phyloP scores from a whole-genome alignment of 1,140 invertebrate species.

The Drosophila varians region DNA sequence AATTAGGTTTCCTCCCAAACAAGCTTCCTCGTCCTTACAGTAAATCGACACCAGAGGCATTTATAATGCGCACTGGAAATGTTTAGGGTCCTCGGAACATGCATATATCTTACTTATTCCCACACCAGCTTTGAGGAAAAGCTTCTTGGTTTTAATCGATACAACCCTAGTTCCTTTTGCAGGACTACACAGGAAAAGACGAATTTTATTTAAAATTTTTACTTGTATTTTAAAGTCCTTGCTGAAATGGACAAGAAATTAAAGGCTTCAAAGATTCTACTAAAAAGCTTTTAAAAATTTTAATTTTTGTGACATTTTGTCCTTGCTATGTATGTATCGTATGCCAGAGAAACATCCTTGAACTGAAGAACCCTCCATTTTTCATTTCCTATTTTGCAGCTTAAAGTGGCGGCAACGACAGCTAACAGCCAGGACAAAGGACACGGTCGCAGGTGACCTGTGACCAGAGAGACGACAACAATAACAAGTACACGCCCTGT shows the following conservation, averaged over 20 bases:
- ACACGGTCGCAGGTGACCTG: conserved; percentile 14
- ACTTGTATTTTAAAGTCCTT: no score
- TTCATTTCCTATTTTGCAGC: conserved; percentile 76
- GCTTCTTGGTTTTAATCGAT: conserved; percentile 15
- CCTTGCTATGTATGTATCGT: conserved; percentile 7
- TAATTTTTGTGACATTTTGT: neutral
- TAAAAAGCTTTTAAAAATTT: neutral
- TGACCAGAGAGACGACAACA: conserved; percentile 2
- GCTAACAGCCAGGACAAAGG: conserved; percentile 26
- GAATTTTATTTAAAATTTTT: no score
- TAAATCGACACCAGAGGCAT: conserved; percentile 31
- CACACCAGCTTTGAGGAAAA: neutral
- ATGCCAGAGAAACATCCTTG: conserved; percentile 19
- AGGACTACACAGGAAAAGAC: neutral
- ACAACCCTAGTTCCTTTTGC: conserved; percentile 6
- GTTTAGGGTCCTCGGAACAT: neutral
- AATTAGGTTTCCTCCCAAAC: conserved; percentile 22
- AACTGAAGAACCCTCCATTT: conserved; percentile 67
- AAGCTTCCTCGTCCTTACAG: neutral
- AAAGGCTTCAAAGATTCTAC: neutral
- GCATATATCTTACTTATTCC: conserved; percentile 33
- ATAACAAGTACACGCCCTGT: conserved; percentile 21
- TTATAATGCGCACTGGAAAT: conserved; percentile 16
- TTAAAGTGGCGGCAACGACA: conserved; percentile 67
- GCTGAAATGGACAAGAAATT: no score